Evolutionary conservation across 2,797 vertebrate species (phyloP), one percentile per base, ranked within the genome.

Genomic region (Florisuga fusca): DNA sequence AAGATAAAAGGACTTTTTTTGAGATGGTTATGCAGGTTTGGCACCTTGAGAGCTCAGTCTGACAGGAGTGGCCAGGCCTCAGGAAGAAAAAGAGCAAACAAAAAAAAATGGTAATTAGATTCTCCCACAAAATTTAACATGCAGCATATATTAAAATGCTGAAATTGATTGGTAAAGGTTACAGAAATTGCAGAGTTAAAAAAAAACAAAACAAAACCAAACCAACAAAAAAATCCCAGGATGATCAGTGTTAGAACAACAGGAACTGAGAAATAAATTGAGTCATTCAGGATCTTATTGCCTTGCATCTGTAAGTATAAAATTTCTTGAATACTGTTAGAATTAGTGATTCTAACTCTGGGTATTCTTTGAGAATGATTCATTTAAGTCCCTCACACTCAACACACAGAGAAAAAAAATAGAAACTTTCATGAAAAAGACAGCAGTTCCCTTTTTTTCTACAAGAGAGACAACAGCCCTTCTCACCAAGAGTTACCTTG

Each of bases 321-420:
- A 22, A 45, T 45, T 71, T 59, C 15, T 57, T 57, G 5, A 22
- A 7, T 7, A 18, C 1, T 15, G 18, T 12, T 45, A 45, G 12
- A 11, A 27, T 61, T 64, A 67, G 34, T 34, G 34, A 6, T 13
- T 58, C 50, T 55, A 82, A 45, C 7, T 34, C 45, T 33, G 6
- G 10, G 2, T 43, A n/a, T 29, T 29, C 57, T 63, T 50, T 23
- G 9, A 69, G 48, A 8, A 71, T 0, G 1, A 29, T n/a, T 48
- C 20, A 19, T 59, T 36, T 6, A n/a, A 62, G 8, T 10, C 17
- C 67, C 26, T 69, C 48, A 31, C 6, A 2, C 27, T 45, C 34
- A 53, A n/a, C 3, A 45, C 2, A 8, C 1, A 3, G 1, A 26
- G 7, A 7, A 34, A 34, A 61, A 57, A 45, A 50, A 8, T 5